A percentile compares a stretch with the other conserved stretches of the same genome.
Conservation (phyloP, 2,113 vertebrate species). For the Oreochromis niloticus region DNA sequence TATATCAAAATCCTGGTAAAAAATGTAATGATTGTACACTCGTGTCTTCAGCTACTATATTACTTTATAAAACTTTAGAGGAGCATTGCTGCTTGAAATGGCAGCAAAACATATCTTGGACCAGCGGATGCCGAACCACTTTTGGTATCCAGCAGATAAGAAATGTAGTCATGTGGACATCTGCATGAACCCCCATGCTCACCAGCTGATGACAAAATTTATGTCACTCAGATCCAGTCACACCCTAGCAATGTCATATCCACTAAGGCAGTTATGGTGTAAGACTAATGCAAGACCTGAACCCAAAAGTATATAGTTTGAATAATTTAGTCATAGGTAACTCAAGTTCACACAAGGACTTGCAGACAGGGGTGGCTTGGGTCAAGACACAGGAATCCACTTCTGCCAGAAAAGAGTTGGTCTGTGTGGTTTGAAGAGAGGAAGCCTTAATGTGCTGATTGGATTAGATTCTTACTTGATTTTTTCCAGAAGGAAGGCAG, state of each 20-base stretch:
- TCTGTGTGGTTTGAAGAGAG: not conserved
- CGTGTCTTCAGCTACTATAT: not conserved
- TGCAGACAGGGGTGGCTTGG: too few relatives aligned
- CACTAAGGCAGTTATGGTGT: not conserved
- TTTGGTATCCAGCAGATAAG: not conserved
- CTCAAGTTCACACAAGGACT: too few relatives aligned
- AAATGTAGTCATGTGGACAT: too few relatives aligned
- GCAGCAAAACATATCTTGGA: too few relatives aligned
- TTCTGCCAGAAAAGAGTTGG: too few relatives aligned
- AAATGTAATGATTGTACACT: not conserved
- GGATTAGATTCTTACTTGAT: not conserved
- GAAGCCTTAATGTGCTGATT: not conserved
- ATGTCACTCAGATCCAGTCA: not conserved
- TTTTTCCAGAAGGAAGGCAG: not conserved
- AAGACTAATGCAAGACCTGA: not conserved
- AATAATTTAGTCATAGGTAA: not conserved
- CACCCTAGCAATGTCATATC: not conserved
- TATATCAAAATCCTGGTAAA: too few relatives aligned
- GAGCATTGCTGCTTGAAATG: not conserved
- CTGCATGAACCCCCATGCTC: not conserved
- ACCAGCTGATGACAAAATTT: too few relatives aligned
- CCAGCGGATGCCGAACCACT: rapidly evolving
- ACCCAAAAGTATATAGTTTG: not conserved
- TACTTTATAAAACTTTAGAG: not conserved
- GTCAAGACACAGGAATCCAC: too few relatives aligned